phyloP scores from a whole-genome alignment of 2,113 vertebrate species.

The Noturus placidus region DNA sequence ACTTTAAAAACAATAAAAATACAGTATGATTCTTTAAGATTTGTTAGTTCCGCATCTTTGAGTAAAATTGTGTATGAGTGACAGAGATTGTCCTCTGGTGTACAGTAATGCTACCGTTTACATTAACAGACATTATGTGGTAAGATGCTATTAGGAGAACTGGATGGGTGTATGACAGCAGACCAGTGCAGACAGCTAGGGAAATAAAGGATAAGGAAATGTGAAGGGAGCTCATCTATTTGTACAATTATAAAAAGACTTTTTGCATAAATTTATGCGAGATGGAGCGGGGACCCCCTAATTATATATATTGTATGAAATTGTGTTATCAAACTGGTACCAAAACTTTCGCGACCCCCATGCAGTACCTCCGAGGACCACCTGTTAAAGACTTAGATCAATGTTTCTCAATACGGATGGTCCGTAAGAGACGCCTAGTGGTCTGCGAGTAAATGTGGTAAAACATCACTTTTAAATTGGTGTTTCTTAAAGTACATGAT shows the following conservation, averaged over 20 bases:
- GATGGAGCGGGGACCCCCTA: too few species aligned
- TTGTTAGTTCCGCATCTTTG: background rate
- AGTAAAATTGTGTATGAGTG: background rate
- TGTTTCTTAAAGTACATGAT: too few species aligned
- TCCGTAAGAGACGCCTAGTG: too few species aligned
- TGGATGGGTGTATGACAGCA: background rate
- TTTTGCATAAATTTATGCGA: background rate
- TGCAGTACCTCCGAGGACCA: too few species aligned
- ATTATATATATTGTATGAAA: too few species aligned
- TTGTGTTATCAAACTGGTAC: too few species aligned
- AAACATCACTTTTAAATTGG: too few species aligned
- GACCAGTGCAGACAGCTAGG: background rate
- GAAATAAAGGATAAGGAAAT: slow-evolving; percentile 35
- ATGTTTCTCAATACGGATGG: too few species aligned
- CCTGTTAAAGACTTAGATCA: too few species aligned
- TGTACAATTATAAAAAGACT: slow-evolving; percentile 24
- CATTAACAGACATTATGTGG: background rate
- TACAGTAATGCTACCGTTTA: background rate
- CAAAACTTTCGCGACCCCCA: too few species aligned
- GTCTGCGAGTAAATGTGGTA: too few species aligned
- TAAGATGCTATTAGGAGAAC: background rate
- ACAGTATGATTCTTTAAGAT: background rate
- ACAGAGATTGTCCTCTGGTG: background rate
- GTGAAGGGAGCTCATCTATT: slow-evolving; percentile 19
- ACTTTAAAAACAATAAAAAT: background rate